Conservation (phyloP, 2,888 invertebrate genomes). For the Leptinotarsa haldemani region DNA sequence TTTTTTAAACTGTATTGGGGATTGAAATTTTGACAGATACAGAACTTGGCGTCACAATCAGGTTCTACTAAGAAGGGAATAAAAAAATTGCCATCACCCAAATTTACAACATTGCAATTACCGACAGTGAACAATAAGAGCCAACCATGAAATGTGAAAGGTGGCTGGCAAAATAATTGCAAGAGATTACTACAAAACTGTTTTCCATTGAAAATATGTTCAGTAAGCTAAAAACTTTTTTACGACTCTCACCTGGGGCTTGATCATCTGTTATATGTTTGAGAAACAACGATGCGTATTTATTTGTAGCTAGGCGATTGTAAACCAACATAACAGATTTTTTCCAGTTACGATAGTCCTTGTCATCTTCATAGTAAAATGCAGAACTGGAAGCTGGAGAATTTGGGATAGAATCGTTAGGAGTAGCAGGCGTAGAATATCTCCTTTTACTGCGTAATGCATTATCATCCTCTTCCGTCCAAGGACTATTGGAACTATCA, state of each 20-base stretch:
- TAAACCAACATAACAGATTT: constrained; percentile 89
- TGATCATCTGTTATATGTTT: constrained; percentile 90
- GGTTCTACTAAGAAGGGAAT: no score
- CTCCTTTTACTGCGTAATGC: constrained; percentile 55
- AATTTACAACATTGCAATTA: no score
- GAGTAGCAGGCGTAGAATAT: constrained; percentile 68
- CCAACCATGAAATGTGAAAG: no score
- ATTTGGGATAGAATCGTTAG: constrained; percentile 74
- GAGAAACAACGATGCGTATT: constrained; percentile 86
- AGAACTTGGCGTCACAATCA: no score
- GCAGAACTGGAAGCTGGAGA: constrained; percentile 69
- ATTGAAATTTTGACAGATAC: no score
- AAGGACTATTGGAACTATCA: constrained; percentile 70
- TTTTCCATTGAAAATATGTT: no score
- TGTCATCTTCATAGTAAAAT: constrained; percentile 75
- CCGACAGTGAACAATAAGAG: no score
- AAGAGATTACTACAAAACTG: no score
- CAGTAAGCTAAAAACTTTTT: background rate
- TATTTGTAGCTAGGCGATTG: constrained; percentile 82
- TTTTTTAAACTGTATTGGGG: no score
- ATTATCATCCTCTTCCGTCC: constrained; percentile 69
- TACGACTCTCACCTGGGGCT: constrained; percentile 69
- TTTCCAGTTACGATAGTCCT: constrained; percentile 86
- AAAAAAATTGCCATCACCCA: no score
- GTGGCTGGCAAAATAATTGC: no score